Evolutionary conservation across 2,797 vertebrate genomes (phyloP), one percentile per base, ranked within the genome.

Genomic region (Catamblyrhynchus diadema): DNA sequence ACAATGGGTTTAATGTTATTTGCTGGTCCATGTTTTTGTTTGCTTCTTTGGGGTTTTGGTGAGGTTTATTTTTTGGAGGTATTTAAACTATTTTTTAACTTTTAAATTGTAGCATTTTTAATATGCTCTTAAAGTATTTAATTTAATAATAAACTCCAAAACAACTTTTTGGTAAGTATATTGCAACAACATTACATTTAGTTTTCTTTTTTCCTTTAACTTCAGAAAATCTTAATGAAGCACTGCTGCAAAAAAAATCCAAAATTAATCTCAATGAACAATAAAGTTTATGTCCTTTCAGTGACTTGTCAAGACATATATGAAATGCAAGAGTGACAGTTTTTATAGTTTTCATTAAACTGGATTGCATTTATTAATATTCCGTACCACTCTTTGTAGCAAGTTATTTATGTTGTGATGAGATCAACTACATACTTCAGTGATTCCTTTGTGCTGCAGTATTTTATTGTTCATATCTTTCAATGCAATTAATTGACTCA

Each of bases 321-420:
- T 81, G 56, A 87, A 88, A 91, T 60, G 5, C 2, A 14, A 85
- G 10, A 56, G 5, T 78, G 30, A 74, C 6, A 60, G 45, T 56
- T 94, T 91, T 18, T 66, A 33, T 57, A 53, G 15, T 71, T 88
- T 86, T 87, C 44, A 82, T 33, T 60, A 80, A 86, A 51, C 10
- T 51, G 51, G 2, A 17, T 69, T 81, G 2, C 7, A 37, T 30
- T 78, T 64, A 67, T 86, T 83, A 79, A 84, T 75, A 84, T 81
- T 54, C 22, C 18, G 86, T 74, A 47, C 35, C 67, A 47, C 3
- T 81, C 22, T 28, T 59, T 65, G 11, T 33, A 64, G 18, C 9
- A 69, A 59, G 19, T 79, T 64, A 86, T 62, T 92, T 82, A 42
- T 9, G 2, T 28, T 73, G 28, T 15, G 37, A 41, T 77, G 41